Evolutionary conservation across 2,888 invertebrate species (phyloP), one percentile per base, ranked within the genome.

Genomic region (Tiliacea aurago): DNA sequence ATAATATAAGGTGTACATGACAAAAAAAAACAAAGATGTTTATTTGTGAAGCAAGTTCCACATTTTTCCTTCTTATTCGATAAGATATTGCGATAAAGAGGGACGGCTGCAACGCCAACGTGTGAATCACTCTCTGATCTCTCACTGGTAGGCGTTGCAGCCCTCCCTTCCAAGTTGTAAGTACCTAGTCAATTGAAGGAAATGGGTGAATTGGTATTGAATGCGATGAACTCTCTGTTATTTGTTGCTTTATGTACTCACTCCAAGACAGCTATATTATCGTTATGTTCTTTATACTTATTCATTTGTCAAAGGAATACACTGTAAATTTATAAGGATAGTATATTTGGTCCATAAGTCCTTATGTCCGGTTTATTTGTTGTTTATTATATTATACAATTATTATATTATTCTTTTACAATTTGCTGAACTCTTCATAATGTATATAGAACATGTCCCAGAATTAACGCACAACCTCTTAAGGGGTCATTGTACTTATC

Each of bases 131-230:
- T 28, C 28, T 28, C 28, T 28, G 28, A 28, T 28, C n/a, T n/a
- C 4, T 37, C 37, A 37, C 37, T 37, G 4, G 37, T 37, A 4
- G 37, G 37, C 37, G 13, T 41, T 56, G 49, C 69, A 78, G 55
- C 70, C 41, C 47, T 15, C 75, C 15, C 47, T 61, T 56, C 10
- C 13, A 47, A 55, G 45, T 65, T 23, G 23, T 49, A 11, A 20
- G 37, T 47, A 45, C 18, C 10, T 1, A 45, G 65, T 80, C 70
- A 80, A 78, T 78, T 78, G 80, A 53, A 80, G 70, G 70, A 70
- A 75, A 78, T 80, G 45, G 70, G 23, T 75, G 80, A 78, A 77
- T 78, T 69, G 49, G 41, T 53, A 41, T 64, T 78, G 69, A 75
- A 80, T 56, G 69, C 80, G 33, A 43, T 41, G 33, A 51, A 56